Percentiles rank a stretch among this genome's conserved stretches.
Conservation (phyloP, 2,797 vertebrate genomes). For the Cynodonichthys magdalenae region DNA sequence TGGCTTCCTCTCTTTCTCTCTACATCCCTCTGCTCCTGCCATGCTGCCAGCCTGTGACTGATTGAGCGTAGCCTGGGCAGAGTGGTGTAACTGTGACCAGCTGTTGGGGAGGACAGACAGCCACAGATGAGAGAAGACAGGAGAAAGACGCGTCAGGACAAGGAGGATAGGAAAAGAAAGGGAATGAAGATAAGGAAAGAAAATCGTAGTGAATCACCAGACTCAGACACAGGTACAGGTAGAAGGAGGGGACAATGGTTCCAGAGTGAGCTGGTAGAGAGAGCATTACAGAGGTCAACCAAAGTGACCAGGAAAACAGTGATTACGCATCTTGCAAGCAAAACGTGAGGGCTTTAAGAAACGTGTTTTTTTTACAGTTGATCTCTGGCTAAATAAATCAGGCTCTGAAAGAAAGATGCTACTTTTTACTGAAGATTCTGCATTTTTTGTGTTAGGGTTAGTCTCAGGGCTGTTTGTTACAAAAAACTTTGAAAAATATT, state of each 20-base stretch:
- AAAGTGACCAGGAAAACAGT: neutral
- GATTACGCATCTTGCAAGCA: conserved; percentile 10
- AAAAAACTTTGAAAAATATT: too few species aligned
- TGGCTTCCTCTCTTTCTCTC: conserved; percentile 16
- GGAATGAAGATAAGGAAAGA: conserved; percentile 16
- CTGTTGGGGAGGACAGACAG: conserved; percentile 53
- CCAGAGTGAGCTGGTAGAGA: conserved; percentile 25
- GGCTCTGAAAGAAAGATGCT: conserved; percentile 24
- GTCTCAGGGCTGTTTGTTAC: too few species aligned
- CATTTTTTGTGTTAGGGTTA: too few species aligned
- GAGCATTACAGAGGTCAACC: neutral
- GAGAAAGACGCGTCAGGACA: conserved; percentile 31
- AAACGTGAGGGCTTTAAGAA: conserved; percentile 18
- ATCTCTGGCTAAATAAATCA: conserved; percentile 60
- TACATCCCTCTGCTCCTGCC: conserved; percentile 33
- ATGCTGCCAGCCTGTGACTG: conserved; percentile 56
- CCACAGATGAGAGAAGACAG: conserved; percentile 37
- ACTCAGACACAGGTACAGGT: conserved; percentile 35
- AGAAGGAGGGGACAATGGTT: conserved; percentile 29
- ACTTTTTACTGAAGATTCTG: conserved; percentile 35
- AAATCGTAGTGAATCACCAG: conserved; percentile 46
- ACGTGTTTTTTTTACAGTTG: conserved; percentile 45
- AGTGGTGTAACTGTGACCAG: conserved; percentile 60
- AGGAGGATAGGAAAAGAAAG: neutral
- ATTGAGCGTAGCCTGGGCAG: conserved; percentile 56